Percentiles rank a stretch among this genome's conserved stretches.
phyloP scores from a whole-genome alignment of 1,140 invertebrate genomes.

The Neodiprion pinetum region DNA sequence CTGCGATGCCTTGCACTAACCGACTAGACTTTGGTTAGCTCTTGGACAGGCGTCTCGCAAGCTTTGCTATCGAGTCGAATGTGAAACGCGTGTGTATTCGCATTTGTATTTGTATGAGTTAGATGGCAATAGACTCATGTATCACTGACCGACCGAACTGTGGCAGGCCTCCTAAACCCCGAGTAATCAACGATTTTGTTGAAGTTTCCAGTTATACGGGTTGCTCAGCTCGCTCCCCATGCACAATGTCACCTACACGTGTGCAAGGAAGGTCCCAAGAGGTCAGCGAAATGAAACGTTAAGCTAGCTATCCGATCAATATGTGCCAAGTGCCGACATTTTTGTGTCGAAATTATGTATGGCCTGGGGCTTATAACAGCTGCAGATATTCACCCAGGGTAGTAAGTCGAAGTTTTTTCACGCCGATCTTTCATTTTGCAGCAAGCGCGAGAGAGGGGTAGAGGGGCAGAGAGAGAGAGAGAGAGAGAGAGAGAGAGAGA shows the following conservation, averaged over 20 bases:
- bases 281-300: not conserved
- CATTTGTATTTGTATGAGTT: too few species aligned
- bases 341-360: too few species aligned
- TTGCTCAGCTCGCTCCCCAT: not conserved
- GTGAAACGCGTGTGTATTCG: not conserved
- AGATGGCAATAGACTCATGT: not conserved
- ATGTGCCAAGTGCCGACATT: too few species aligned
- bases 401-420: too few species aligned
- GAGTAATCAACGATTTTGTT: slow-evolving; percentile 5
- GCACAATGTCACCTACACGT: not conserved
- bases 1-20: not conserved
- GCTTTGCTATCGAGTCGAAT: not conserved
- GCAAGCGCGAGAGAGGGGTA: too few species aligned
- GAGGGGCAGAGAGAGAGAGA: too few species aligned
- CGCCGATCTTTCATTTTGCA: too few species aligned
- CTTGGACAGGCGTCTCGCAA: not conserved
- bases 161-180: not conserved
- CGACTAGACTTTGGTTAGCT: not conserved
- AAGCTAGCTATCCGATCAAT: not conserved
- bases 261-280: too few species aligned
- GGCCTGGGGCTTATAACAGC: too few species aligned
- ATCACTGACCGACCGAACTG: not conserved
- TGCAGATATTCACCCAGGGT: too few species aligned
- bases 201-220: slow-evolving; percentile 7
- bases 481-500: too few species aligned